Conservation (phyloP, 2,888 invertebrate genomes). For the Mycogona germanica region DNA sequence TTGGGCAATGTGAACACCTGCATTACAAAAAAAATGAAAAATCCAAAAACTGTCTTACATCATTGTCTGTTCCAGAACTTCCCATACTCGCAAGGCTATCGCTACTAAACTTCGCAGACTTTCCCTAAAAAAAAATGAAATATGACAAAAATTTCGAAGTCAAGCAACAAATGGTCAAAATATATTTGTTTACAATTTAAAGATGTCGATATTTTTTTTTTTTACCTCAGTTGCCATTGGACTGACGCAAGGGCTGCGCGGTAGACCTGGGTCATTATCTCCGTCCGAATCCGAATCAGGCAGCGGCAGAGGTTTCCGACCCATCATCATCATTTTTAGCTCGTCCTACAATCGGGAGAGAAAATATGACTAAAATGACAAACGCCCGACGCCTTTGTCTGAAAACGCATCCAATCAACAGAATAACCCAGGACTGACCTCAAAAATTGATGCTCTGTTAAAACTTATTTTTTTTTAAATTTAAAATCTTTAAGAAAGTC, state of each 20-base stretch:
- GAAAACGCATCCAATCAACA: no score
- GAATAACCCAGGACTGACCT: no score
- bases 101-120: constrained; percentile 27
- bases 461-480: no score
- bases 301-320: not conserved
- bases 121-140: not conserved
- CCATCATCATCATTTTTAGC: no score
- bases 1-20: not conserved
- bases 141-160: no score
- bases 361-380: no score
- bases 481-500: no score
- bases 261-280: constrained; percentile 13
- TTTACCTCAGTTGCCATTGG: constrained; percentile 7
- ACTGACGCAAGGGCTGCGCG: constrained; percentile 4
- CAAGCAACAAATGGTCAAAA: no score
- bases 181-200: not conserved
- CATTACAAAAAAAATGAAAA: not conserved
- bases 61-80: constrained; percentile 59
- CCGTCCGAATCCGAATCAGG: constrained; percentile 14
- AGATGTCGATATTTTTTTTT: no score
- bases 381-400: no score
- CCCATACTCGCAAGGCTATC: constrained; percentile 67
- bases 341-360: no score
- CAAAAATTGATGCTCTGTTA: no score
- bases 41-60: not conserved